A percentile compares a stretch with the other conserved stretches of the same genome.
Evolutionary conservation across 1,140 invertebrate genomes (phyloP).

Genomic region (Linepithema humile): DNA sequence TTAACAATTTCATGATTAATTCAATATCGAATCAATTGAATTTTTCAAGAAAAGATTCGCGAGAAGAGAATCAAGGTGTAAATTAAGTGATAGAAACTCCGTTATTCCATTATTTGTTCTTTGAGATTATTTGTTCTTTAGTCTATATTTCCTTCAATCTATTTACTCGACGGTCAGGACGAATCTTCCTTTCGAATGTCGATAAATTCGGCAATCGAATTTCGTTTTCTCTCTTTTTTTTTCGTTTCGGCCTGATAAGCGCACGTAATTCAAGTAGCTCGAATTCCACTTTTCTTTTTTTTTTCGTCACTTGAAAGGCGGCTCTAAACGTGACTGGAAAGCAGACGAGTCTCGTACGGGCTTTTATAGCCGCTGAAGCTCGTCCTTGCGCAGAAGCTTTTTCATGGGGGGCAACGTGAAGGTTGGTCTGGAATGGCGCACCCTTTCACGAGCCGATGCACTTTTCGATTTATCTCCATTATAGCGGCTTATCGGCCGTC

Average conservation of each 20-base stretch:
- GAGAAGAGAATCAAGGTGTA: not conserved
- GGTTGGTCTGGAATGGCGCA: conserved; percentile 52
- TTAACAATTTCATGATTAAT: not conserved
- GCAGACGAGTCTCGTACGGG: conserved; percentile 66
- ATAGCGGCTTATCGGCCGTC: conserved; percentile 76
- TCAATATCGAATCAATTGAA: not conserved
- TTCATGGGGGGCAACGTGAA: conserved; percentile 54
- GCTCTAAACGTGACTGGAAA: conserved; percentile 71
- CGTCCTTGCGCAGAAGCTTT: conserved; percentile 73
- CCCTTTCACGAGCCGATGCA: conserved; percentile 80
- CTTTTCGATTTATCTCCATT: conserved; percentile 81
- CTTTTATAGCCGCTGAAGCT: conserved; percentile 76
- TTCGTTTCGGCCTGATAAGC: not conserved
- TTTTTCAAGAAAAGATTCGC: not conserved
- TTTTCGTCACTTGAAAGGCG: conserved; percentile 41
- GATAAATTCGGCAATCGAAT: not conserved
- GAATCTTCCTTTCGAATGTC: not conserved
- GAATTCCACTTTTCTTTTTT: not conserved
- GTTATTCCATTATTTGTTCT: not conserved
- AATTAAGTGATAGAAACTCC: not conserved
- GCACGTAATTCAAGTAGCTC: conserved; percentile 31
- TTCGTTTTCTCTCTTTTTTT: not conserved
- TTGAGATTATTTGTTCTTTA: too few relatives aligned
- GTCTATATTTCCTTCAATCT: not conserved
- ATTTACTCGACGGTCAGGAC: not conserved